phyloP scores from a whole-genome alignment of 1,140 invertebrate species.

The Glomeris maerens region DNA sequence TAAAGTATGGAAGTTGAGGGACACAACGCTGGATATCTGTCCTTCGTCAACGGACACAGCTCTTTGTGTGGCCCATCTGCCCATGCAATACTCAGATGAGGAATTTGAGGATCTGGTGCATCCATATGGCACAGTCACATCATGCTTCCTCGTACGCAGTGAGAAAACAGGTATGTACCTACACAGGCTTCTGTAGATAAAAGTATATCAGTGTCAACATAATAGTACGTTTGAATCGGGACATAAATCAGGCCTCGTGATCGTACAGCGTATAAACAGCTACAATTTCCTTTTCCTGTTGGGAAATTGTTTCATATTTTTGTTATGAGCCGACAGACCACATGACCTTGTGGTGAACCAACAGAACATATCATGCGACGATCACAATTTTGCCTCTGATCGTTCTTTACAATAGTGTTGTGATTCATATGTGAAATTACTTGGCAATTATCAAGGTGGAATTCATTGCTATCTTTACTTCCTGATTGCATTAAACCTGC shows the following conservation, averaged over 20 bases:
- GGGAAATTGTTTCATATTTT: neutral
- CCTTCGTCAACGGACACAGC: conserved; percentile 38
- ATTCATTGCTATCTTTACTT: too few relatives aligned
- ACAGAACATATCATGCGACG: too few relatives aligned
- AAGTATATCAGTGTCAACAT: too few relatives aligned
- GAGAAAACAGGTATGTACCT: conserved; percentile 35
- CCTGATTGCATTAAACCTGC: too few relatives aligned
- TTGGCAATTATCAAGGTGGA: too few relatives aligned
- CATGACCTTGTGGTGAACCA: neutral
- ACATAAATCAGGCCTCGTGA: neutral
- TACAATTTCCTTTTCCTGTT: neutral
- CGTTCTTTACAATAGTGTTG: too few relatives aligned
- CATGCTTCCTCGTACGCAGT: conserved; percentile 40
- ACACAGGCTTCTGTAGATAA: too few relatives aligned
- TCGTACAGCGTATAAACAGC: neutral
- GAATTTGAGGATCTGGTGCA: conserved; percentile 36
- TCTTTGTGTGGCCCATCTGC: conserved; percentile 40
- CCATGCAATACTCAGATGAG: conserved; percentile 33
- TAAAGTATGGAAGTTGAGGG: too few relatives aligned
- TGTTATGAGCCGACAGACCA: neutral
- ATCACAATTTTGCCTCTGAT: too few relatives aligned
- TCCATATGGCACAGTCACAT: conserved; percentile 34
- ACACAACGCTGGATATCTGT: conserved; percentile 24
- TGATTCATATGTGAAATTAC: too few relatives aligned
- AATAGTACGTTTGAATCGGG: too few relatives aligned